Evolutionary conservation across 2,888 invertebrate species (phyloP).

Genomic region (Lutraria lutraria): DNA sequence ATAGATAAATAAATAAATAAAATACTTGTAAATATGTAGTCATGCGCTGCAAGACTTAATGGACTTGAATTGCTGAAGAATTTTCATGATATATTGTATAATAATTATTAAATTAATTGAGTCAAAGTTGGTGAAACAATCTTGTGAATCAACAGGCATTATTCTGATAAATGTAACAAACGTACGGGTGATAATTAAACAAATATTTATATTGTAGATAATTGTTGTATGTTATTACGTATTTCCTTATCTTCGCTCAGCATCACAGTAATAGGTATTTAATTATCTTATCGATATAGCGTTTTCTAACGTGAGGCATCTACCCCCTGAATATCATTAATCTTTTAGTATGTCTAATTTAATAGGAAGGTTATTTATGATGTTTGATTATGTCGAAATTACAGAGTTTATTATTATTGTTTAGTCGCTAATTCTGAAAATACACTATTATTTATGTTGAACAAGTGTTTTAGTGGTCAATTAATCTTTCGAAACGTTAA

Average conservation of each 20-base stretch:
- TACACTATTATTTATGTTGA: neutral
- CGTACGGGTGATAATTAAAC: conserved; percentile 3
- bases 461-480: no score
- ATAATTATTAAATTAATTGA: neutral
- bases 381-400: neutral
- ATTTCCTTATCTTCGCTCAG: neutral
- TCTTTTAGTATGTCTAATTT: neutral
- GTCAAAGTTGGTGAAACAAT: neutral
- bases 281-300: neutral
- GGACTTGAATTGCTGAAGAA: no score
- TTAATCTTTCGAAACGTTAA: no score
- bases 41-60: no score
- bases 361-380: neutral
- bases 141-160: neutral
- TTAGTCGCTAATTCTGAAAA: neutral
- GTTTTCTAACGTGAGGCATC: neutral
- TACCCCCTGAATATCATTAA: neutral
- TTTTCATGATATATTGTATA: no score
- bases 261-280: conserved; percentile 2
- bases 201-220: conserved; percentile 12
- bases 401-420: neutral
- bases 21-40: no score
- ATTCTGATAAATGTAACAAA: neutral
- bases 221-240: conserved; percentile 9
- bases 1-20: no score